These are phyloP conservation scores for Limosa lapponica DNA, from an alignment of 2,797 vertebrate species.

Conservation along the genomic window DNA sequence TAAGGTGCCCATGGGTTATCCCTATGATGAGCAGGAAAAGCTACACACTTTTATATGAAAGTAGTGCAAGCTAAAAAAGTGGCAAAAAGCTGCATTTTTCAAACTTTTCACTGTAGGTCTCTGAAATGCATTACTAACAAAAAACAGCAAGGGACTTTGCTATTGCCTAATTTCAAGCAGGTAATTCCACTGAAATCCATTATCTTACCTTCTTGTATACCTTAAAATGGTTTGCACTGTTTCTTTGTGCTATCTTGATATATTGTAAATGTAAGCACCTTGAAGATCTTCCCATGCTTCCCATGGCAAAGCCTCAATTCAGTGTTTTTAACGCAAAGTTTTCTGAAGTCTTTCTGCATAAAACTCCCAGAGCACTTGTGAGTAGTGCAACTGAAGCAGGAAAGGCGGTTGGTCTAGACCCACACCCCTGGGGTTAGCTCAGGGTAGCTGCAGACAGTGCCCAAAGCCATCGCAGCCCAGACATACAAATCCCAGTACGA, in stretches of 20 bases:
- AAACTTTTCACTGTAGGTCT: not conserved
- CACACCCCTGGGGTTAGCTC: no score
- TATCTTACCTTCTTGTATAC: not conserved
- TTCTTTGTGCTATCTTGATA: not conserved
- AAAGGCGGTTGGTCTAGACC: rapidly evolving
- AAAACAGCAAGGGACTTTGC: not conserved
- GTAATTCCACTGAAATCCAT: not conserved
- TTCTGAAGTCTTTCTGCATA: not conserved
- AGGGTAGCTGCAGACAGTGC: not conserved
- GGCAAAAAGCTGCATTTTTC: not conserved
- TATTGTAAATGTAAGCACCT: not conserved
- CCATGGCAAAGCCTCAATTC: not conserved
- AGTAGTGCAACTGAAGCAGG: not conserved
- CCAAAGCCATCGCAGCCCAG: not conserved
- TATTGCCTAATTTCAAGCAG: not conserved
- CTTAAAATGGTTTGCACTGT: not conserved
- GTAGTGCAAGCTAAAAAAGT: not conserved
- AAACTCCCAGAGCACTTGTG: not conserved
- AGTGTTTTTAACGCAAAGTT: not conserved
- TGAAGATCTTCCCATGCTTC: not conserved
- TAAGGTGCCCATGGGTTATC: not conserved
- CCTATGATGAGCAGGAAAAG: not conserved
- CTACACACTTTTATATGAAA: not conserved
- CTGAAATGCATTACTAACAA: not conserved
- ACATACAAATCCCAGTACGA: not conserved